Conservation (phyloP, 2,888 invertebrate genomes). For the Oconnorella tubifera region DNA sequence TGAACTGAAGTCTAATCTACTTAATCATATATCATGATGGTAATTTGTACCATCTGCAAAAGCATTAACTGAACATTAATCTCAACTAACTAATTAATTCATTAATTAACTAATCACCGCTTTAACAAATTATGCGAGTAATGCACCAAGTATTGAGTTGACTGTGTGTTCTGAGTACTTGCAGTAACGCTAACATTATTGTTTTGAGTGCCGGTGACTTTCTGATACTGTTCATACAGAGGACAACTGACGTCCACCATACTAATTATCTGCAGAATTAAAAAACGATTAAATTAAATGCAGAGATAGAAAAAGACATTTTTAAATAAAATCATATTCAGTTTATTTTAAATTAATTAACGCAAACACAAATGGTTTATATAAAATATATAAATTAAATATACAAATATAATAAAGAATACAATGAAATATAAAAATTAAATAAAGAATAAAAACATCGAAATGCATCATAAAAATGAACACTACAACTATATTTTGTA, state of each 20-base stretch:
- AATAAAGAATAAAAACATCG: background rate
- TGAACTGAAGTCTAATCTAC: no score
- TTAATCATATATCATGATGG: no score
- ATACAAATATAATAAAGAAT: background rate
- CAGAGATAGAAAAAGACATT: background rate
- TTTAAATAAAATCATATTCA: background rate
- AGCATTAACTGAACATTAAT: no score
- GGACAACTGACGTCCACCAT: conserved; percentile 67
- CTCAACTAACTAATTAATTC: no score
- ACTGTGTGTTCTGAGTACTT: conserved; percentile 41
- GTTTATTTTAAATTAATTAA: background rate
- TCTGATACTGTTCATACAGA: conserved; percentile 64
- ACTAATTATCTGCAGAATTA: conserved; percentile 43
- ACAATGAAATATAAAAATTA: background rate
- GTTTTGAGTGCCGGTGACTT: conserved; percentile 59
- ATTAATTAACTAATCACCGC: no score
- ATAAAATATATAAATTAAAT: background rate
- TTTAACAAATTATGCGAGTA: no score
- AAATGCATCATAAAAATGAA: no score
- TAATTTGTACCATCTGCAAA: no score
- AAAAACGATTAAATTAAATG: background rate
- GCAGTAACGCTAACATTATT: conserved; percentile 53
- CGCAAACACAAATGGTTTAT: background rate
- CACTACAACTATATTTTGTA: no score
- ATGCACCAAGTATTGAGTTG: no score